Evolutionary conservation across 2,888 invertebrate genomes (phyloP).

Genomic region (Trissolcus japonicus): DNA sequence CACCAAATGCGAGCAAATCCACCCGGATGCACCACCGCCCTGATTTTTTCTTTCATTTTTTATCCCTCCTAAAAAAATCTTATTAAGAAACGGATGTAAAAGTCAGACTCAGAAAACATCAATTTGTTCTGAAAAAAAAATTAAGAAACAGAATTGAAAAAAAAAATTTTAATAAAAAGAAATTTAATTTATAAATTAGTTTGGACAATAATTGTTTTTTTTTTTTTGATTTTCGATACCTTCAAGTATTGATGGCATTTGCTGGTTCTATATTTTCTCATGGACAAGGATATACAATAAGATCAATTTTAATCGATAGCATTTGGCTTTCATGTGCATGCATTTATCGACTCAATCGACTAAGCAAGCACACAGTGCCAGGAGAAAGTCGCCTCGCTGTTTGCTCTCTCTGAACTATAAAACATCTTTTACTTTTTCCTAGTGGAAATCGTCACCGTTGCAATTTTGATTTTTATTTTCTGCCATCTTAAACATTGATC

Average conservation of each 20-base stretch:
- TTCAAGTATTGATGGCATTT: slow-evolving; percentile 17
- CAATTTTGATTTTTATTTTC: slow-evolving; percentile 27
- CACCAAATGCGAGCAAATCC: slow-evolving; percentile 20
- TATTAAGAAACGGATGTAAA: too few species aligned
- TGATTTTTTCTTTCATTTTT: slow-evolving; percentile 19
- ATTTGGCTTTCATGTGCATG: slow-evolving; percentile 50
- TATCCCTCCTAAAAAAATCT: too few species aligned
- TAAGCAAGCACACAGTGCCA: slow-evolving; percentile 54
- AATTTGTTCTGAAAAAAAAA: too few species aligned
- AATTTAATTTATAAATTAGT: too few species aligned
- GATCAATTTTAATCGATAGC: slow-evolving; percentile 53
- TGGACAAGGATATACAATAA: slow-evolving; percentile 31
- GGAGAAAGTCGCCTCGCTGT: slow-evolving; percentile 52
- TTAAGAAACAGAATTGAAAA: too few species aligned
- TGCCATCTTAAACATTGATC: not conserved
- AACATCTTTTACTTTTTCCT: slow-evolving; percentile 44
- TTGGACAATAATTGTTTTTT: not conserved
- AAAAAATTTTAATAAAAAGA: too few species aligned
- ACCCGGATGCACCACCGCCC: slow-evolving; percentile 29
- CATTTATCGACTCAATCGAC: slow-evolving; percentile 57
- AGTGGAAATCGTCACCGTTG: slow-evolving; percentile 44
- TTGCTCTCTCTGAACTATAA: slow-evolving; percentile 56
- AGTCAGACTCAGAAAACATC: too few species aligned
- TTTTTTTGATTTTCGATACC: slow-evolving; percentile 20
- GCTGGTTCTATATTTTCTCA: slow-evolving; percentile 42